Evolutionary conservation across 2,113 vertebrate genomes (phyloP), one percentile per base, ranked within the genome.

Genomic region (Platysternon megacephalum): DNA sequence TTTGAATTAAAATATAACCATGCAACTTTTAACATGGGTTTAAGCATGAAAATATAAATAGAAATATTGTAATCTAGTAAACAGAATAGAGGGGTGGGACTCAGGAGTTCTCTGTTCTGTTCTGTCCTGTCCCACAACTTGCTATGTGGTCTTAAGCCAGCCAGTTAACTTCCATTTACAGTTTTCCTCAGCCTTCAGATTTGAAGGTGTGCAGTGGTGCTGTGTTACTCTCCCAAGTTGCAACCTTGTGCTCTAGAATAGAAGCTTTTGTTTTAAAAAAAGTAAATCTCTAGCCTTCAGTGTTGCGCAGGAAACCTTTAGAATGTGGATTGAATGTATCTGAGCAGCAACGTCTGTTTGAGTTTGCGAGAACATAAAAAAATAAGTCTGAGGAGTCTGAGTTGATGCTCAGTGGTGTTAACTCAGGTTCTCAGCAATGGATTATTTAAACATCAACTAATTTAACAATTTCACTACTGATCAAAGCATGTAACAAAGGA

Each of bases 91-190:
- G 52, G 28, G 5, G 28, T 58, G 56, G 56, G 56, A 58, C 4
- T 29, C 42, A 82, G 39, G 48, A 11, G 8, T 0, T 0, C n/a
- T n/a, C 10, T n/a, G 52, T 51, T 39, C 56, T 58, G 21, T 53
- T 42, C 28, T 42, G 68, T 24, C 26, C 19, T 29, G 10, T 49
- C 49, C n/a, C 4, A 35, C 8, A 4, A 1, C 28, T 6, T 2
- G 1, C 51, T 79, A 0, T 9, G 46, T 22, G 68, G 55, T 53
- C 58, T 61, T 28, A 61, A 32, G 58, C 14, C 58, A 61, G 58
- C 13, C 58, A 53, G 8, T 53, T 53, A 53, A 53, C 52, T 53
- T 53, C 21, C 52, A 22, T 53, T 53, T 22, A 53, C 52, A 22
- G 21, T 53, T 53, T 53, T 29, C 56, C 56, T 29, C 29, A 61